Base-by-base conservation (phyloP, 1,140 invertebrate species). In the Cyclargus thomasi region DNA sequence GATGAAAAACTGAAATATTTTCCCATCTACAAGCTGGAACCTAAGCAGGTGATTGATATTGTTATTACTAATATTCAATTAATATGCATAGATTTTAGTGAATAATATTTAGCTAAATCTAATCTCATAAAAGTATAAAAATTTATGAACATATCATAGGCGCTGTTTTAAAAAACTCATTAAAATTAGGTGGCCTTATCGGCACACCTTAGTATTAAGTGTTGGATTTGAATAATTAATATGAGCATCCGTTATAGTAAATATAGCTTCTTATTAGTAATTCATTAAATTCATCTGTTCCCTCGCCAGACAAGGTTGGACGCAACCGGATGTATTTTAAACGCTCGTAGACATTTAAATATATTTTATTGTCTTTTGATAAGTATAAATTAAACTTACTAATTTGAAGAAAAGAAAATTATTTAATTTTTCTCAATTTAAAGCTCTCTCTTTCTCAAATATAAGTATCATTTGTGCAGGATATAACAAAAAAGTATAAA, bases 211-310 rank as follows among this genome's bases (percentile, higher is more conserved):
- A 16, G 39, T 47, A 47, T 47, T 47, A 47, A 47, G 39, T 47
- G 39, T 47, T 47, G 39, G 39, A 47, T 47, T 47, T 47, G 39
- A 47, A 47, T 47, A 47, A 16, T 47, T 47, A 47, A 47, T 47
- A 47, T 47, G 39, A 47, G 39, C 39, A 47, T 47, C 39, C 39
- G 39, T 16, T 47, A 47, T 29, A 47, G 39, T 14, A 47, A 47
- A 47, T 47, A 14, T 47, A 47, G 39, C 39, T 47, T 2, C 39
- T 47, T 2, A 47, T 47, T 47, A 47, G 1, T 16, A 29, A 47
- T 47, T 47, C 39, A 47, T 47, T 47, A 47, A 14, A 47, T 47
- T 47, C 39, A 47, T 47, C 39, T 47, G 14, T 11, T 47, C 39
- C 39, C 39, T 47, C 2, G 39, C 39, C 8, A 47, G 39, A 14